Conservation (phyloP, 1,140 invertebrate species). For the Microplitis demolitor region DNA sequence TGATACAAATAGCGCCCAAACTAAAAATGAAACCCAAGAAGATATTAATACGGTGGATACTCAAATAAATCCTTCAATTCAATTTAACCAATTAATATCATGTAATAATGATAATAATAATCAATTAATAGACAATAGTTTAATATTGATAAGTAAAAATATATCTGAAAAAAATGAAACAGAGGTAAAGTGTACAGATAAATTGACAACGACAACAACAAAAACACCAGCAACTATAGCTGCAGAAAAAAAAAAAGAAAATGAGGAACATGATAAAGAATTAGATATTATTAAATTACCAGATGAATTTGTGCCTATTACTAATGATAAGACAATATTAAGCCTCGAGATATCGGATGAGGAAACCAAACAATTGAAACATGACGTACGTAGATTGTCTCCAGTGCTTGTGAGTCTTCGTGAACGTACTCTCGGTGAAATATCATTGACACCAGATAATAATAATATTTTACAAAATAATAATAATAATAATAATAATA, state of each 20-base stretch:
- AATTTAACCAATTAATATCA: background rate
- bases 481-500: too few species aligned
- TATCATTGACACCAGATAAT: slow-evolving; percentile 48
- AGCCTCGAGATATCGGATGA: slow-evolving; percentile 55
- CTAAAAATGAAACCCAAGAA: background rate
- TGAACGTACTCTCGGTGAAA: slow-evolving; percentile 55
- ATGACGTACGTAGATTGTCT: slow-evolving; percentile 53
- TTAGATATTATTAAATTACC: background rate
- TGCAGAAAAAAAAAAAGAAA: background rate
- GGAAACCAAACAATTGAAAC: slow-evolving; percentile 48
- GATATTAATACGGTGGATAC: background rate
- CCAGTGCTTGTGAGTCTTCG: slow-evolving; percentile 54
- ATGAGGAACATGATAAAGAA: background rate
- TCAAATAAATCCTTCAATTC: too few species aligned
- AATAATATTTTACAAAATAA: too few species aligned
- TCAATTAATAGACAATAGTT: background rate
- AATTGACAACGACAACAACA: too few species aligned
- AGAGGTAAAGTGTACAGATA: background rate
- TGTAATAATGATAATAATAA: background rate
- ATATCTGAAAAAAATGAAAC: too few species aligned
- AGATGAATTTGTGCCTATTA: slow-evolving; percentile 48
- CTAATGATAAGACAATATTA: slow-evolving; percentile 48
- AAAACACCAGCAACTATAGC: too few species aligned
- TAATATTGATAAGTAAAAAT: background rate
- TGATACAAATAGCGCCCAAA: background rate